Conservation (phyloP, 2,797 vertebrate species). For the Scarus forsteni region DNA sequence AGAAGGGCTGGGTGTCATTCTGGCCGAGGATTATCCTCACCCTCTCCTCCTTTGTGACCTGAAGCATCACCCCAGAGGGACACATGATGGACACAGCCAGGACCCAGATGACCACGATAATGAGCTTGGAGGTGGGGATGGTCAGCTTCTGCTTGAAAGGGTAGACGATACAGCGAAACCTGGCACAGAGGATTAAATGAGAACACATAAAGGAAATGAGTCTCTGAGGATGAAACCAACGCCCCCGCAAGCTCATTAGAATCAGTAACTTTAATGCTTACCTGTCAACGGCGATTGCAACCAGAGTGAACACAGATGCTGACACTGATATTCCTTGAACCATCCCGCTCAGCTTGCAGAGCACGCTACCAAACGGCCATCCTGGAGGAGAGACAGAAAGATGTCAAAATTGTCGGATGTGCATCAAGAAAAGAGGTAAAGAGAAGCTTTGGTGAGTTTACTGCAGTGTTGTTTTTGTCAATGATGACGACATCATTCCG, state of each 20-base stretch:
- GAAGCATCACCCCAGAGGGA: constrained; percentile 93
- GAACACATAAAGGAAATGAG: background rate
- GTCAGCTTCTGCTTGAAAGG: constrained; percentile 94
- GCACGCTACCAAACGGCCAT: constrained; percentile 92
- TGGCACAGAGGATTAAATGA: constrained; percentile 60
- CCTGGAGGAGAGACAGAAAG: constrained; percentile 73
- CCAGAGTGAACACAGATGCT: constrained; percentile 94
- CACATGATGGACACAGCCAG: constrained; percentile 91
- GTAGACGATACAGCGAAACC: constrained; percentile 91
- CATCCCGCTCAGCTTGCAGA: constrained; percentile 93
- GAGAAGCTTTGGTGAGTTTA: too few relatives aligned
- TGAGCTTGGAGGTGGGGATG: constrained; percentile 81
- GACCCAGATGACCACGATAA: constrained; percentile 89
- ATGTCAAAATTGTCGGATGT: background rate
- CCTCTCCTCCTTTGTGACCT: constrained; percentile 86
- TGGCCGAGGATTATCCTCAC: constrained; percentile 83
- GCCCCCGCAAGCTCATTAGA: background rate
- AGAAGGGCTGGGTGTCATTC: constrained; percentile 82
- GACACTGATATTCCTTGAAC: constrained; percentile 95
- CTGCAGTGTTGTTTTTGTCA: too few relatives aligned
- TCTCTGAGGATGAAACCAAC: background rate
- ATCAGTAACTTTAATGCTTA: constrained; percentile 55
- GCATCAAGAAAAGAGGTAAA: background rate
- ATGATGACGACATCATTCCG: too few relatives aligned
- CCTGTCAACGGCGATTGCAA: constrained; percentile 94